Conservation (phyloP, 2,113 vertebrate genomes). For the Silurus glanis region DNA sequence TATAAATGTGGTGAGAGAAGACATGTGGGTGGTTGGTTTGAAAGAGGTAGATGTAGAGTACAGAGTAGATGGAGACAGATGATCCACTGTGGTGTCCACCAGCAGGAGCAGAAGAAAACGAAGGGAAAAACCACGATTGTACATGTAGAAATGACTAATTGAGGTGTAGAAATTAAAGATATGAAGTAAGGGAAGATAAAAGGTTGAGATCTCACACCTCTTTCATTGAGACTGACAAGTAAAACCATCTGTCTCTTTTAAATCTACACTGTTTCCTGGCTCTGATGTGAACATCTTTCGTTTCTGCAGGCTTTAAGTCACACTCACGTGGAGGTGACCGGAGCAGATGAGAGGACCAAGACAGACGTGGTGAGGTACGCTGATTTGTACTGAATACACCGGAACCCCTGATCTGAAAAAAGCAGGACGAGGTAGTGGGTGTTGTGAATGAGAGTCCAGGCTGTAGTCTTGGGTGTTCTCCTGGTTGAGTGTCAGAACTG, state of each 20-base stretch:
- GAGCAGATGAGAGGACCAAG: slow-evolving; percentile 82
- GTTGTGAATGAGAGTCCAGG: no score
- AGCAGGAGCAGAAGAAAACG: no score
- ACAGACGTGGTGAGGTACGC: slow-evolving; percentile 86
- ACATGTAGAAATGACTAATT: background rate
- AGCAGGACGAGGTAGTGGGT: no score
- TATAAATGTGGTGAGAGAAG: no score
- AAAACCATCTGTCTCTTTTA: no score
- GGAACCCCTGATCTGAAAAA: background rate
- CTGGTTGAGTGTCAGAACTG: no score
- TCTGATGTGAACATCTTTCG: background rate
- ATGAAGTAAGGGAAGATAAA: background rate
- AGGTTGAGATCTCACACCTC: background rate
- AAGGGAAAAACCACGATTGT: background rate
- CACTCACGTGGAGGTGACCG: slow-evolving; percentile 82
- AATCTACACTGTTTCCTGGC: background rate
- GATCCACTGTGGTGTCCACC: no score
- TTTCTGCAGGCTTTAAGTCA: slow-evolving; percentile 87
- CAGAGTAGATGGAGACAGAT: no score
- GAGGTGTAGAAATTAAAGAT: background rate
- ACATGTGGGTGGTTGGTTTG: no score
- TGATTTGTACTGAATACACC: background rate
- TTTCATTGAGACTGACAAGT: background rate
- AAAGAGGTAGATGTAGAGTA: no score
- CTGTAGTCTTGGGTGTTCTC: no score